phyloP scores from a whole-genome alignment of 2,113 vertebrate genomes.

The Anser brachyrhynchus region DNA sequence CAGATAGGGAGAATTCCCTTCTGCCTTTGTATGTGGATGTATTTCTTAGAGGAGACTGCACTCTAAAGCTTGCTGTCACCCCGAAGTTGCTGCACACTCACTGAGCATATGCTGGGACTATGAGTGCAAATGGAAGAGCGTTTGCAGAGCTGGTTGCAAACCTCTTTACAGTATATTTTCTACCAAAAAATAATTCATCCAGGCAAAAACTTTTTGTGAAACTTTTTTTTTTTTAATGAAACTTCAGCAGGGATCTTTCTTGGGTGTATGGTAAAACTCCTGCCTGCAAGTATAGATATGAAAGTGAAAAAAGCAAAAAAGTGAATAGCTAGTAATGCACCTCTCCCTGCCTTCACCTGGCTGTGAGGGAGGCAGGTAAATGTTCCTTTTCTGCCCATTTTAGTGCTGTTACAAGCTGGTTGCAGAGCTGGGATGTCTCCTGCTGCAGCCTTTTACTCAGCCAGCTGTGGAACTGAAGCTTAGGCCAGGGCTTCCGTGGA shows the following conservation, averaged over 20 bases:
- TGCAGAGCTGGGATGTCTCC: not conserved
- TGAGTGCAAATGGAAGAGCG: not conserved
- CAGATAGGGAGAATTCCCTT: not conserved
- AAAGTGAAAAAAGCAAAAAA: not conserved
- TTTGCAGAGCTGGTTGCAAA: not conserved
- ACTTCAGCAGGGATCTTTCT: not conserved
- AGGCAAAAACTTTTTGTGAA: not conserved
- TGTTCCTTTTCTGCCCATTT: accelerated
- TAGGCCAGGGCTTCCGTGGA: not conserved
- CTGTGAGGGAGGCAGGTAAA: not conserved
- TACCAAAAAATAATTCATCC: not conserved
- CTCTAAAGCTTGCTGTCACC: not conserved
- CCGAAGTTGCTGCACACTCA: not conserved
- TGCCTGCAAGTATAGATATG: not conserved
- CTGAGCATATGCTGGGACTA: accelerated
- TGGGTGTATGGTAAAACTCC: not conserved
- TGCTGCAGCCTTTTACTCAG: not conserved
- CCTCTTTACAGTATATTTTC: not conserved
- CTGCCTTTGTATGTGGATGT: not conserved
- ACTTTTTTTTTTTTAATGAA: not conserved
- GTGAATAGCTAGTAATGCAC: not conserved
- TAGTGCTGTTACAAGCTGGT: not conserved
- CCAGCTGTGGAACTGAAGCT: not conserved
- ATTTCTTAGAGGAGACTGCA: not conserved
- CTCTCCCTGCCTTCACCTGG: not conserved